Conservation (phyloP, 2,888 invertebrate species). For the Zeuzera pyrina region DNA sequence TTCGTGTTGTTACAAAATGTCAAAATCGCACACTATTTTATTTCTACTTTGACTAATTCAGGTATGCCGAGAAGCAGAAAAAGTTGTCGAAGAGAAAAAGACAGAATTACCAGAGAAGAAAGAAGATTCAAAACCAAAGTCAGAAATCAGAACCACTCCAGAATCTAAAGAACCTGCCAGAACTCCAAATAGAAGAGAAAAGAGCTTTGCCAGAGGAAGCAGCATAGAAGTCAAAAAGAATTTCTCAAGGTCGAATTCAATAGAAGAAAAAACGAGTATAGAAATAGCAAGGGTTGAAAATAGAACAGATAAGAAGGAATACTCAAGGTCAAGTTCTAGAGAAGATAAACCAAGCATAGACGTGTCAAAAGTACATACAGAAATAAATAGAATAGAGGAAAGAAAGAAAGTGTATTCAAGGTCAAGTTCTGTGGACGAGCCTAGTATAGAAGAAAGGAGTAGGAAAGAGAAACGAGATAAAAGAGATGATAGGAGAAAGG, state of each 20-base stretch:
- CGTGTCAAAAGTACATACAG: conserved; percentile 21
- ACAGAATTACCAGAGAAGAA: conserved; percentile 21
- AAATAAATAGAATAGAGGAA: conserved; percentile 34
- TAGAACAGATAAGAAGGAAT: conserved; percentile 13
- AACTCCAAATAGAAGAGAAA: conserved; percentile 7
- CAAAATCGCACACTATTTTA: too few relatives aligned
- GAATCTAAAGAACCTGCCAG: conserved; percentile 19
- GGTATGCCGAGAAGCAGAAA: conserved; percentile 63
- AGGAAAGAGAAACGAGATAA: conserved; percentile 20
- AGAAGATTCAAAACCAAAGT: conserved; percentile 28
- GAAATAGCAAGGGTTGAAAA: conserved; percentile 5
- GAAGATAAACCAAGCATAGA: conserved; percentile 11
- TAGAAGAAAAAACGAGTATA: conserved; percentile 17
- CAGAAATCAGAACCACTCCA: conserved; percentile 18
- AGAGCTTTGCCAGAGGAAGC: conserved; percentile 7
- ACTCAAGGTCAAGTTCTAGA: conserved; percentile 6
- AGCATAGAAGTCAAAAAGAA: conserved; percentile 15
- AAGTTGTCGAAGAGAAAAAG: conserved; percentile 54
- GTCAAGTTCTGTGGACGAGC: conserved; percentile 39
- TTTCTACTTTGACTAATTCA: conserved; percentile 15
- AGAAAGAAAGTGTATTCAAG: conserved; percentile 39
- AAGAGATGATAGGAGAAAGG: too few relatives aligned
- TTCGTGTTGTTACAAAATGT: too few relatives aligned
- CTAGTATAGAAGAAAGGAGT: conserved; percentile 16
- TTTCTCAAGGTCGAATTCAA: conserved; percentile 20